Conservation (phyloP, 2,113 vertebrate genomes). For the Paramormyrops kingsleyae region DNA sequence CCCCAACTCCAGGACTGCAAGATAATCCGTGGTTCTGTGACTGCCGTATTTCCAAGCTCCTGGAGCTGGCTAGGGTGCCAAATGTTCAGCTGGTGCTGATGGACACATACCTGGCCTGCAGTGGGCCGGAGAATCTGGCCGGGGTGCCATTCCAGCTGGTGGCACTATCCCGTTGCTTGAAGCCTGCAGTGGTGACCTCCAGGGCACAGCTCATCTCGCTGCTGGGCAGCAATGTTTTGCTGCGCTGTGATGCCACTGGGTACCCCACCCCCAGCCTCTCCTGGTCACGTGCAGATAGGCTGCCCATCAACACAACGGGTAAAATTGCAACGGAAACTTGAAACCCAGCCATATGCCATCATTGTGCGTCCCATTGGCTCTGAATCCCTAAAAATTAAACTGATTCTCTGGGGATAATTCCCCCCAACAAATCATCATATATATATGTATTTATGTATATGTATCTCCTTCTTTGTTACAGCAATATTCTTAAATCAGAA, state of each 20-base stretch:
- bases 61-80: slow-evolving; percentile 70
- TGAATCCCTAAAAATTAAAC: not conserved
- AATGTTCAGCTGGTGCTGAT: slow-evolving; percentile 67
- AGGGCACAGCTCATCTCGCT: slow-evolving; percentile 79
- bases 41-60: slow-evolving; percentile 79
- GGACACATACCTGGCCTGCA: slow-evolving; percentile 72
- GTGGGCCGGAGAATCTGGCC: slow-evolving; percentile 61
- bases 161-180: slow-evolving; percentile 70
- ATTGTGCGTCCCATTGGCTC: not conserved
- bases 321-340: slow-evolving; percentile 8
- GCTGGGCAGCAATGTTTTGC: slow-evolving; percentile 77
- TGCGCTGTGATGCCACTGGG: slow-evolving; percentile 80
- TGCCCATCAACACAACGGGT: slow-evolving; percentile 69
- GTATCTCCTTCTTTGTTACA: not conserved
- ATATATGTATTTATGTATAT: not conserved
- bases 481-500: not conserved
- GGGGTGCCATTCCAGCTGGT: slow-evolving; percentile 67
- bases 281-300: slow-evolving; percentile 68
- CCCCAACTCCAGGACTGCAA: slow-evolving; percentile 69
- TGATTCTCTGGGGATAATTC: not conserved
- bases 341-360: not conserved
- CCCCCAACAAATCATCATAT: not conserved
- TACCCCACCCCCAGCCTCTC: slow-evolving; percentile 77
- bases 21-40: slow-evolving; percentile 93
- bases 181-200: slow-evolving; percentile 77